Evolutionary conservation across 35 echinoderm and acorn worm genomes (phyloP).

Genomic region (Nesometra sesokonis): DNA sequence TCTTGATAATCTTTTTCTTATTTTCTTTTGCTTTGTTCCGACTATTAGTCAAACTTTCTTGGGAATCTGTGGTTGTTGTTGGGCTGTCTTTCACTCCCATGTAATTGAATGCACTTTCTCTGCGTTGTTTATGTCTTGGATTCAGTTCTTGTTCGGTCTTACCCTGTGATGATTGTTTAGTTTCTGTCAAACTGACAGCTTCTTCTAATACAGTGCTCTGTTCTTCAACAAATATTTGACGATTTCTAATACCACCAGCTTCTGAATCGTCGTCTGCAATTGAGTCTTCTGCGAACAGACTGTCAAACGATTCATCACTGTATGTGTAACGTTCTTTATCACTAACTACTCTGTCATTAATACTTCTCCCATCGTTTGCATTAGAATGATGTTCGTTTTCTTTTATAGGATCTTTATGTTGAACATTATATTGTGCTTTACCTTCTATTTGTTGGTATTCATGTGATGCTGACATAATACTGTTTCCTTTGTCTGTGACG

Average conservation of each 20-base stretch:
- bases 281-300: neutral
- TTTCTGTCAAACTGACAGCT: neutral
- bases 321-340: neutral
- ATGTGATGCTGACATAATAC: too few relatives aligned
- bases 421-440: too few relatives aligned
- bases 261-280: neutral
- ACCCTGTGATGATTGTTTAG: neutral
- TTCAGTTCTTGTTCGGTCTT: neutral
- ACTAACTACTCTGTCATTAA: neutral
- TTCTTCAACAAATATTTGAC: too few relatives aligned
- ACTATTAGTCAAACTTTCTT: neutral
- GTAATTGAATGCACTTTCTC: constrained; percentile 4
- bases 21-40: neutral
- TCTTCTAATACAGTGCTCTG: neutral
- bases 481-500: too few relatives aligned
- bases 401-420: too few relatives aligned
- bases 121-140: neutral
- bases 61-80: neutral
- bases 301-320: neutral
- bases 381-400: too few relatives aligned
- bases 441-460: too few relatives aligned
- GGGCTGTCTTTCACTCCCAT: constrained; percentile 23
- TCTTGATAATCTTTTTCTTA: constrained; percentile 10
- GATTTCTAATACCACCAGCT: too few relatives aligned
- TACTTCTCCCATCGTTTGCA: too few relatives aligned